Base-by-base conservation (phyloP, 2,888 invertebrate genomes). In the Parthenolecanium corni region DNA sequence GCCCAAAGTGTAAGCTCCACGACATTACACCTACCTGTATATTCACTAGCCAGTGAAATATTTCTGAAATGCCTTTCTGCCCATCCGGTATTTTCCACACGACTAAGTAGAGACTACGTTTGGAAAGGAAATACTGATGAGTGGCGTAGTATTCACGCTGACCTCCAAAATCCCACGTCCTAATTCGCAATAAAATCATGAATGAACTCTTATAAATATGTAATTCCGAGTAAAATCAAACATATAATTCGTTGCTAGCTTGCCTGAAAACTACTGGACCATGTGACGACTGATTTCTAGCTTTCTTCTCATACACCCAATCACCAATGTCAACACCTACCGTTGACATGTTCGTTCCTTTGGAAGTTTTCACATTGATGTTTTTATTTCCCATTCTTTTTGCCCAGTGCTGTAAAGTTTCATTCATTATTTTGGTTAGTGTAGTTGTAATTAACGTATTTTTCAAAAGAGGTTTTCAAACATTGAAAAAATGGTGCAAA, bases 141-240 rank as follows among this genome's bases (percentile, higher is more conserved):
- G 97, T 97, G 0, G 96, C 92, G 74, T 97, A 97, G 73, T 97
- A 84, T 82, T 98, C 97, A 72, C 86, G 85, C 76, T 96, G 97
- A 0, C 97, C 97, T 3, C 96, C 96, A 75, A 98, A 98, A 75
- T 98, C 98, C 97, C 97, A 98, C 0, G 97, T 97, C 61, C 95
- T 77, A 31, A 31, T 6, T 9, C n/a, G n/a, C 31, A 31, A 31
- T 31, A 31, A 31, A 31, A 31, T 31, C 9, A 31, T 9, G 31
- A n/a, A n/a, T 40, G 20, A 23, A 16, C 18, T 14, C 3, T 3
- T 25, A 23, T 52, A 18, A 9, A n/a, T 16, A 40, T 40, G 20
- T 46, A 18, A 16, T 20, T 12, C 36, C 12, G 4, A 20, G n/a
- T 46, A 38, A 9, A 38, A 12, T 14, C 38, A 12, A n/a, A n/a